These are phyloP conservation scores for Drosophila meridionalis DNA, from an alignment of 2,888 invertebrate species.

Conservation along the genomic window DNA sequence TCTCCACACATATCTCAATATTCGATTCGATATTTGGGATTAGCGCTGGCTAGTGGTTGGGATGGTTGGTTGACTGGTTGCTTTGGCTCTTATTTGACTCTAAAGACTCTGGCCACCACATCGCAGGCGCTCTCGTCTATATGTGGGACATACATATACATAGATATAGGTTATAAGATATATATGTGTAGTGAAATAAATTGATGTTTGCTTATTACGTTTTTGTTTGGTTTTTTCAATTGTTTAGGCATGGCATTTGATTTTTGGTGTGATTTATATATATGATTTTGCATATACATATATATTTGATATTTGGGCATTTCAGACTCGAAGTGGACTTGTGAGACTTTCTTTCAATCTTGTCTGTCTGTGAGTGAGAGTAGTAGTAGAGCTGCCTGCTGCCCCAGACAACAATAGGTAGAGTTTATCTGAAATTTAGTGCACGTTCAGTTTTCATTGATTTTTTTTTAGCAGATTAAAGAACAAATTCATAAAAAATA, in stretches of 20 bases:
- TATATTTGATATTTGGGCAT: constrained; percentile 58
- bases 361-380: constrained; percentile 78
- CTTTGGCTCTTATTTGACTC: constrained; percentile 51
- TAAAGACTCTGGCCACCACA: constrained; percentile 57
- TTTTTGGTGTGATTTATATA: constrained; percentile 30
- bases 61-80: constrained; percentile 65
- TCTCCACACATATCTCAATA: constrained; percentile 71
- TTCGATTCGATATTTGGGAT: constrained; percentile 65
- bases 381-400: constrained; percentile 76
- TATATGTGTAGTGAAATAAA: constrained; percentile 55
- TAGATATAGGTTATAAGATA: constrained; percentile 54
- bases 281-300: constrained; percentile 27
- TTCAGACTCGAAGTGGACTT: constrained; percentile 71
- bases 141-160: constrained; percentile 51
- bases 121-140: constrained; percentile 56
- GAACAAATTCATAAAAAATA: constrained; percentile 55
- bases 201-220: constrained; percentile 63
- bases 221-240: constrained; percentile 28
- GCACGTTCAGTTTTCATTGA: constrained; percentile 84
- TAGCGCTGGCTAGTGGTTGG: constrained; percentile 75
- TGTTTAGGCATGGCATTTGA: constrained; percentile 50
- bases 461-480: constrained; percentile 59
- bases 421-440: constrained; percentile 85
- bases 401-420: constrained; percentile 84
- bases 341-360: constrained; percentile 69